A percentile compares a stretch with the other conserved stretches of the same genome.
These are phyloP conservation scores for Mercenaria mercenaria DNA, from an alignment of 1,140 invertebrate species.

Conservation along the genomic window DNA sequence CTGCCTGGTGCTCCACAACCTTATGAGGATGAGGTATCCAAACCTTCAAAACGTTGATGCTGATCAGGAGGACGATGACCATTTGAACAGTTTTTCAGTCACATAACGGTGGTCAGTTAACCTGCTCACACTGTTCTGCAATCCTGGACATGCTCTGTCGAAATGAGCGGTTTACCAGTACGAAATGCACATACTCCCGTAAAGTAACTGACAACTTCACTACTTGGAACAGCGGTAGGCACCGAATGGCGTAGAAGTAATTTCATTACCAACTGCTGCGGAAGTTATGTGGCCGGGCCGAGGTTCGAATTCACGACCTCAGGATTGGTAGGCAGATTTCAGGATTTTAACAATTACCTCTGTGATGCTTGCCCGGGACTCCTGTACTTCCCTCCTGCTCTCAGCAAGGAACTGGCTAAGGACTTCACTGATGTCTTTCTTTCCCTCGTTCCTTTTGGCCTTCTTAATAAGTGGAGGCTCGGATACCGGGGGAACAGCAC, in stretches of 20 bases:
- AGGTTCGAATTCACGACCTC: background rate
- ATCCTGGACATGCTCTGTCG: too few species aligned
- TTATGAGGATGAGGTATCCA: background rate
- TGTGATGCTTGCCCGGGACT: slow-evolving; percentile 11
- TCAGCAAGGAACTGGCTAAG: slow-evolving; percentile 31
- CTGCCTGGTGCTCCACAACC: background rate
- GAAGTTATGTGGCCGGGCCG: background rate
- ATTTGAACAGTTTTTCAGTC: too few species aligned
- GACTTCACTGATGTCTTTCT: slow-evolving; percentile 27
- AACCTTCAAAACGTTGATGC: background rate
- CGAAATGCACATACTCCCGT: too few species aligned
- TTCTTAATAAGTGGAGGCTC: background rate
- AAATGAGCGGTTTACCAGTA: too few species aligned
- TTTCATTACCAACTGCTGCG: too few species aligned
- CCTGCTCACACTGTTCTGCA: too few species aligned
- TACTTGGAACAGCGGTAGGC: too few species aligned
- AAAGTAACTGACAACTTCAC: too few species aligned
- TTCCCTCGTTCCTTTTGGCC: slow-evolving; percentile 5
- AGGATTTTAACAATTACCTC: slow-evolving; percentile 14
- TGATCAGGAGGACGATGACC: slow-evolving; percentile 26
- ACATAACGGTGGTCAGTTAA: too few species aligned
- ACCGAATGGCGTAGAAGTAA: too few species aligned
- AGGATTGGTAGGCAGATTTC: background rate
- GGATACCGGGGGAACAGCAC: background rate
- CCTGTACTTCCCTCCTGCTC: slow-evolving; percentile 17